A percentile compares a stretch with the other conserved stretches of the same genome.
These are phyloP conservation scores for Bradysia coprophila DNA, from an alignment of 1,140 invertebrate genomes.

Conservation along the genomic window DNA sequence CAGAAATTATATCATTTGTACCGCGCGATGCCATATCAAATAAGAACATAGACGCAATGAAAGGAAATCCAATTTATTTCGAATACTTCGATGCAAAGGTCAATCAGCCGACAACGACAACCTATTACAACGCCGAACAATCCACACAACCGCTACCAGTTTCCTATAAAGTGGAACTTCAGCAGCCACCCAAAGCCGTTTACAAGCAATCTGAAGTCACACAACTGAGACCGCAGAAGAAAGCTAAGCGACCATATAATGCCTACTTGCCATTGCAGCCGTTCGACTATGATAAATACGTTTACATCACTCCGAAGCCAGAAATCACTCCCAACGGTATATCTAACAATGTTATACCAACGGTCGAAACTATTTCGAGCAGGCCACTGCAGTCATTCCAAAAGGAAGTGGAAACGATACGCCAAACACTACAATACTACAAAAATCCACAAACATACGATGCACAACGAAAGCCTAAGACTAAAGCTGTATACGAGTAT, in stretches of 20 bases:
- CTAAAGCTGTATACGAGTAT: slow-evolving; percentile 37
- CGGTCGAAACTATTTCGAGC: slow-evolving; percentile 8
- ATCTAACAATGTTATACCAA: slow-evolving; percentile 26
- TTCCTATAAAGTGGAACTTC: not conserved
- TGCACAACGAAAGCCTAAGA: slow-evolving; percentile 15
- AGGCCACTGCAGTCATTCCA: slow-evolving; percentile 26
- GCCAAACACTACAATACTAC: slow-evolving; percentile 29
- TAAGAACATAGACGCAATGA: slow-evolving; percentile 9
- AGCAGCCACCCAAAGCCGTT: not conserved
- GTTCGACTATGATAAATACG: slow-evolving; percentile 9
- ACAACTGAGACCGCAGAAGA: not conserved
- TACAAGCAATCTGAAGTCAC: not conserved
- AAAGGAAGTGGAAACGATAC: slow-evolving; percentile 30
- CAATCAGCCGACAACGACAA: not conserved
- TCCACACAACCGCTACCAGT: not conserved
- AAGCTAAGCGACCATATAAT: slow-evolving; percentile 6
- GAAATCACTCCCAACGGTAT: slow-evolving; percentile 27
- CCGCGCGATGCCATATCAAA: slow-evolving; percentile 7
- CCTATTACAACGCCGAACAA: not conserved
- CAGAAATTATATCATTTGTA: slow-evolving; percentile 9
- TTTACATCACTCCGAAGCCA: slow-evolving; percentile 24
- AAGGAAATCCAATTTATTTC: slow-evolving; percentile 22
- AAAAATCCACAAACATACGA: slow-evolving; percentile 12
- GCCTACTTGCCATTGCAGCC: slow-evolving; percentile 6
- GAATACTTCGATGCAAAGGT: slow-evolving; percentile 21